Percentiles rank a stretch among this genome's conserved stretches.
Evolutionary conservation across 2,113 vertebrate genomes (phyloP).

Genomic region (Acanthochromis polyacanthus): DNA sequence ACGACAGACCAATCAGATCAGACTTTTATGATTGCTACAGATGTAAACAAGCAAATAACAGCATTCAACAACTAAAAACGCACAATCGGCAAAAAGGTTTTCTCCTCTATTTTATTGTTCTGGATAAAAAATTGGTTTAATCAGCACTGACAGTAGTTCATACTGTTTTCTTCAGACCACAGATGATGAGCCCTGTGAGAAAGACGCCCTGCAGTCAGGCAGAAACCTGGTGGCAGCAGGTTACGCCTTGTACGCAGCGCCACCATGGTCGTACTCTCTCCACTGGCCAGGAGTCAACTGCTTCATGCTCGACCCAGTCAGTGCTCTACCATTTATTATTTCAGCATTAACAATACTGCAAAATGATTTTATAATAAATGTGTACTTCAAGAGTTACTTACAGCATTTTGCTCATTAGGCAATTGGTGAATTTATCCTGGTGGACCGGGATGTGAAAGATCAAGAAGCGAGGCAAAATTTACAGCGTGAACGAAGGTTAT

Average conservation of each 20-base stretch:
- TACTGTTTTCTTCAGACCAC: conserved; percentile 77
- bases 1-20: no score
- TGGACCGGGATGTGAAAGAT: conserved; percentile 94
- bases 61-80: no score
- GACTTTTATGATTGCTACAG: no score
- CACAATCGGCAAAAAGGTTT: no score
- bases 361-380: neutral
- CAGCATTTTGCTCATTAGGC: conserved; percentile 80
- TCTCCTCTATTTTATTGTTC: neutral
- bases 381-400: neutral
- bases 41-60: no score
- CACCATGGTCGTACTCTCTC: conserved; percentile 97
- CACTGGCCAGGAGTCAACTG: conserved; percentile 93
- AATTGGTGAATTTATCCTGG: conserved; percentile 97
- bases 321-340: neutral
- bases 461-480: conserved; percentile 96
- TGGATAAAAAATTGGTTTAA: no score
- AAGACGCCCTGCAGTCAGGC: conserved; percentile 93
- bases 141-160: neutral
- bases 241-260: conserved; percentile 97
- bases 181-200: conserved; percentile 86
- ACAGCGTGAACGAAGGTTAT: conserved; percentile 98
- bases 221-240: conserved; percentile 94
- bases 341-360: neutral
- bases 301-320: conserved; percentile 98